These are phyloP conservation scores for Trissolcus basalis DNA, from an alignment of 1,140 invertebrate genomes.

Conservation along the genomic window DNA sequence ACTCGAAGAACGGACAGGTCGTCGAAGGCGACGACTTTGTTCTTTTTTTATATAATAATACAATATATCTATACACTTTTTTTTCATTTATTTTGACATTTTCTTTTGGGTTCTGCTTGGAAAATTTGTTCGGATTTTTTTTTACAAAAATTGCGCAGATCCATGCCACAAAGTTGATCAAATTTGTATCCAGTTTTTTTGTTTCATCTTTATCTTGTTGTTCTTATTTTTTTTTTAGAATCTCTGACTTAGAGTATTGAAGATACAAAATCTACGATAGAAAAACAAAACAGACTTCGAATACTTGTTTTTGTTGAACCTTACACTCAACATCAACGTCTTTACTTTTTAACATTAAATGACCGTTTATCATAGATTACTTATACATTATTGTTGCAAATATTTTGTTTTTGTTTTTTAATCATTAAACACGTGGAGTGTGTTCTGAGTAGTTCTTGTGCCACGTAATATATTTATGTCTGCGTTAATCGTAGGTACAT, in stretches of 20 bases:
- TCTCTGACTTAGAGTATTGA: slow-evolving; percentile 74
- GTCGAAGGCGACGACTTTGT: slow-evolving; percentile 28
- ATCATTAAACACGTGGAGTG: slow-evolving; percentile 44
- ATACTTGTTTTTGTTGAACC: slow-evolving; percentile 64
- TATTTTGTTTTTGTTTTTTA: slow-evolving; percentile 31
- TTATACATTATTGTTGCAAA: slow-evolving; percentile 45
- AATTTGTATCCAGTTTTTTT: slow-evolving; percentile 2
- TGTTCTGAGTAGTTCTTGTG: slow-evolving; percentile 34
- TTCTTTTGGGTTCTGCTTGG: too few species aligned
- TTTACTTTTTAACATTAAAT: slow-evolving; percentile 58
- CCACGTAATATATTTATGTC: slow-evolving; percentile 34
- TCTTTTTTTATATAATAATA: slow-evolving; percentile 16
- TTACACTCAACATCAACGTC: slow-evolving; percentile 71
- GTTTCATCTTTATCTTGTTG: background rate
- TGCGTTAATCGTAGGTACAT: slow-evolving; percentile 42
- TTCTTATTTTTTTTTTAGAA: slow-evolving; percentile 64
- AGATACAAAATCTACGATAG: slow-evolving; percentile 77
- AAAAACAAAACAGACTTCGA: slow-evolving; percentile 74
- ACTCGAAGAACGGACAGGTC: slow-evolving; percentile 55
- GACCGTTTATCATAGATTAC: slow-evolving; percentile 49
- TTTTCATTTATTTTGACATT: slow-evolving; percentile 3
- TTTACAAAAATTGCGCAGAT: slow-evolving; percentile 31
- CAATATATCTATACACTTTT: slow-evolving; percentile 23
- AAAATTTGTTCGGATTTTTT: slow-evolving; percentile 4
- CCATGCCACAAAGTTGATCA: slow-evolving; percentile 18